Evolutionary conservation across 2,797 vertebrate genomes (phyloP).

Genomic region (Amazona finschi): DNA sequence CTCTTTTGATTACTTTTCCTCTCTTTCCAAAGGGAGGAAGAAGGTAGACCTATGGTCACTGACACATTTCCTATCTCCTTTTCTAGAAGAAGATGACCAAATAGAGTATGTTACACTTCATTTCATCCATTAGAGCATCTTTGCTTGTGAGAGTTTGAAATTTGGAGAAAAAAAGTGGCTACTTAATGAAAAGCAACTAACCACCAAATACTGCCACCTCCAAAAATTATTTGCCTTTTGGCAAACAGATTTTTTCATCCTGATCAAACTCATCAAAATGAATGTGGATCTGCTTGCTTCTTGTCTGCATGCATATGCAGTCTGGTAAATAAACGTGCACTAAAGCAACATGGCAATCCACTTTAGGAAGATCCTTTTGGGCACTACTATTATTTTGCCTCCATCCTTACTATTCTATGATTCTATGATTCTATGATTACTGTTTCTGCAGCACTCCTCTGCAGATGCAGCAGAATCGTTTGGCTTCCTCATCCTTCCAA

Average conservation of each 20-base stretch:
- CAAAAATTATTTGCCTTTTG: background rate
- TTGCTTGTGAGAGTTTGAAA: background rate
- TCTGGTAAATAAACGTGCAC: background rate
- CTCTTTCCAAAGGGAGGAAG: background rate
- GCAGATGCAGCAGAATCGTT: background rate
- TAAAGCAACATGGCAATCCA: background rate
- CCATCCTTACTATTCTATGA: too few species aligned
- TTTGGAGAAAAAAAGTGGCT: background rate
- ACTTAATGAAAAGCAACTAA: background rate
- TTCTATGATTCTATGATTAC: background rate
- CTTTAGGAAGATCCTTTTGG: background rate
- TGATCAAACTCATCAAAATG: background rate
- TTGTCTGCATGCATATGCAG: fast-evolving
- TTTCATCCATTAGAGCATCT: background rate
- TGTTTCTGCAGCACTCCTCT: background rate
- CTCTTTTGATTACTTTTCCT: background rate
- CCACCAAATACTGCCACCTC: background rate
- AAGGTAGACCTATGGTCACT: background rate
- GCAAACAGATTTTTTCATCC: background rate
- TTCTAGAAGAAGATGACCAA: background rate
- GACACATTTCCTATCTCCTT: background rate
- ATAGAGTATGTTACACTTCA: background rate
- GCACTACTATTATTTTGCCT: background rate
- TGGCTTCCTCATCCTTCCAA: background rate
- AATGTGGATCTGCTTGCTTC: background rate